Conservation (phyloP, 2,113 vertebrate species). For the Istiophorus platypterus region DNA sequence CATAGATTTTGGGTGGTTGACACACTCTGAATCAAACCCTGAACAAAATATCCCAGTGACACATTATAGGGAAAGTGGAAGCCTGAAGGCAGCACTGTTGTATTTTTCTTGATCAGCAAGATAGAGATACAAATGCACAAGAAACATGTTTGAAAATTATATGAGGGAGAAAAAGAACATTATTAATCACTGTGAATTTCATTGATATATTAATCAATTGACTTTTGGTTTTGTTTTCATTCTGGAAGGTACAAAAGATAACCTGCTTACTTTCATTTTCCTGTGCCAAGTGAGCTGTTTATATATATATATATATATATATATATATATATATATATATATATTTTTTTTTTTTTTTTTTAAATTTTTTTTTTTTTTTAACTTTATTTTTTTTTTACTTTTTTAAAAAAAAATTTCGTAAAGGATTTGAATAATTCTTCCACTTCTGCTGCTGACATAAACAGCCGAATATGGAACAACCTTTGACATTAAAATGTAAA, state of each 20-base stretch:
- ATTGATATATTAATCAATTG: not conserved
- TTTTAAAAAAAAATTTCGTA: too few relatives aligned
- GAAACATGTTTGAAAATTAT: constrained; percentile 17
- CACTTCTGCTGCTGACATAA: not conserved
- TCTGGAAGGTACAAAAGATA: not conserved
- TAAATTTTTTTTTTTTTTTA: too few relatives aligned
- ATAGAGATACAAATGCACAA: constrained; percentile 31
- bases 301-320: too few relatives aligned
- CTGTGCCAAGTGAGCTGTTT: too few relatives aligned
- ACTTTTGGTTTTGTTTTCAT: not conserved
- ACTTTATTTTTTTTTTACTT: too few relatives aligned
- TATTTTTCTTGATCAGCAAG: constrained; percentile 58
- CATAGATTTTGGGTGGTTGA: constrained; percentile 28
- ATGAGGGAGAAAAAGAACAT: not conserved
- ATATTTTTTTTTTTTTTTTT: too few relatives aligned
- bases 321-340: too few relatives aligned
- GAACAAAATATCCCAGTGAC: constrained; percentile 53
- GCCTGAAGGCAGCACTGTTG: constrained; percentile 30
- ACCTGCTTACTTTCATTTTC: not conserved
- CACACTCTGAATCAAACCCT: constrained; percentile 37
- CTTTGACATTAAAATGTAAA: constrained; percentile 18
- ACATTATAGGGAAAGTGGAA: constrained; percentile 24
- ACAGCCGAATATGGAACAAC: constrained; percentile 7
- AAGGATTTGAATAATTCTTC: not conserved
- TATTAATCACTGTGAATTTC: constrained; percentile 27